Evolutionary conservation across 2,113 vertebrate species (phyloP).

Genomic region (Enhydra lutris): DNA sequence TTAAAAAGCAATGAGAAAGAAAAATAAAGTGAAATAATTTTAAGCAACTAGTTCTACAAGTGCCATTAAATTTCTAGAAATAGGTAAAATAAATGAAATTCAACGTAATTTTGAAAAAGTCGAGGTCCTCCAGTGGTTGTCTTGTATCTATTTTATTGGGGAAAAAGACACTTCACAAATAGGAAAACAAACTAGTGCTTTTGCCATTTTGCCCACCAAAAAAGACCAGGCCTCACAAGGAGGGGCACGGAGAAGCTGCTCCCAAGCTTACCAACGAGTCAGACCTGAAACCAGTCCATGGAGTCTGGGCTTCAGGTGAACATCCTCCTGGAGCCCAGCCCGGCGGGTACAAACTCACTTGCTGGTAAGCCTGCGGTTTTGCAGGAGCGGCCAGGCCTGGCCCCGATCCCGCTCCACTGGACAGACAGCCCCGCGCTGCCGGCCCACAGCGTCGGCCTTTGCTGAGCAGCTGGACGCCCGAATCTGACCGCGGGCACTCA

Average conservation of each 20-base stretch:
- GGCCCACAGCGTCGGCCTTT: background rate
- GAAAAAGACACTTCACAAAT: background rate
- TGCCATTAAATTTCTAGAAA: background rate
- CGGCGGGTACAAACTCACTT: too few relatives aligned
- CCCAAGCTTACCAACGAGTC: background rate
- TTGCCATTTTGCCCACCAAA: background rate
- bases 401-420: too few relatives aligned
- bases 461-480: background rate
- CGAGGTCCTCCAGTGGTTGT: background rate
- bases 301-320: rapidly evolving
- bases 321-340: background rate
- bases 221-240: too few relatives aligned
- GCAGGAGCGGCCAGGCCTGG: background rate
- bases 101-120: background rate
- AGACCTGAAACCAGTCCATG: background rate
- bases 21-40: background rate
- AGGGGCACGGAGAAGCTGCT: background rate
- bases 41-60: background rate
- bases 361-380: background rate
- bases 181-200: background rate
- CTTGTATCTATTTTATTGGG: background rate
- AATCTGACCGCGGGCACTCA: rapidly evolving
- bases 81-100: background rate
- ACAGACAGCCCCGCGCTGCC: rapidly evolving
- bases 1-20: background rate